A percentile compares a stretch with the other conserved stretches of the same genome.
phyloP scores from a whole-genome alignment of 1,140 invertebrate genomes.

The Rhyacophila brunnea region DNA sequence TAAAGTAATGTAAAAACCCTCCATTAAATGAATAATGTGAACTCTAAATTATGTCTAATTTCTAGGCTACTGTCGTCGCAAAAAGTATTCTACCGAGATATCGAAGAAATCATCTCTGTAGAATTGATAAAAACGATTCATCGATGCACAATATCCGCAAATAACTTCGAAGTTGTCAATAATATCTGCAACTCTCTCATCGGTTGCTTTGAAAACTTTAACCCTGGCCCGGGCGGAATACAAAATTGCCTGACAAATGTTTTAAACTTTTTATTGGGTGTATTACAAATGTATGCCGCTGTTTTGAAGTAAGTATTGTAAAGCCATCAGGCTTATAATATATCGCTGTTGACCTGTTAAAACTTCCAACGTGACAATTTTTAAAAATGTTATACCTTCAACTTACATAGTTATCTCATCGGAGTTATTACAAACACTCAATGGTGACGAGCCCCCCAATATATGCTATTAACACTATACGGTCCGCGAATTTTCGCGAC shows the following conservation, averaged over 20 bases:
- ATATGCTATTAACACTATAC: too few species aligned
- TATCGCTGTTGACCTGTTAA: too few species aligned
- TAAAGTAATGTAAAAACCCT: too few species aligned
- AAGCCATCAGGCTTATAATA: too few species aligned
- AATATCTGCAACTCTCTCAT: conserved; percentile 21
- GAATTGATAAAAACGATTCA: conserved; percentile 6
- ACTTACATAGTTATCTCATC: too few species aligned
- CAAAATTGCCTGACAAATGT: conserved; percentile 1
- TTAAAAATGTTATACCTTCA: too few species aligned
- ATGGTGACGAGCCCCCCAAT: too few species aligned
- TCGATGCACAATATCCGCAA: neutral
- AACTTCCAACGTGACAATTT: too few species aligned
- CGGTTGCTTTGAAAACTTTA: conserved; percentile 29
- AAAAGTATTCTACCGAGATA: neutral
- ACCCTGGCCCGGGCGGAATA: neutral
- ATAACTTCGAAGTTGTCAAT: conserved; percentile 14
- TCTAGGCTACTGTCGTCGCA: conserved; percentile 14
- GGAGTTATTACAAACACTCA: too few species aligned
- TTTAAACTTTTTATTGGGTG: conserved; percentile 18
- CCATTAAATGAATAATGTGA: too few species aligned
- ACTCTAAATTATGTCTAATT: neutral
- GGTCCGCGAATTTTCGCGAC: too few species aligned
- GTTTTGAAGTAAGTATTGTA: conserved; percentile 21
- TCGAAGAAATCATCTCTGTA: conserved; percentile 8
- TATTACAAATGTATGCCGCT: conserved; percentile 9